Conservation (phyloP, 2,888 invertebrate species). For the Pheosia tremula region DNA sequence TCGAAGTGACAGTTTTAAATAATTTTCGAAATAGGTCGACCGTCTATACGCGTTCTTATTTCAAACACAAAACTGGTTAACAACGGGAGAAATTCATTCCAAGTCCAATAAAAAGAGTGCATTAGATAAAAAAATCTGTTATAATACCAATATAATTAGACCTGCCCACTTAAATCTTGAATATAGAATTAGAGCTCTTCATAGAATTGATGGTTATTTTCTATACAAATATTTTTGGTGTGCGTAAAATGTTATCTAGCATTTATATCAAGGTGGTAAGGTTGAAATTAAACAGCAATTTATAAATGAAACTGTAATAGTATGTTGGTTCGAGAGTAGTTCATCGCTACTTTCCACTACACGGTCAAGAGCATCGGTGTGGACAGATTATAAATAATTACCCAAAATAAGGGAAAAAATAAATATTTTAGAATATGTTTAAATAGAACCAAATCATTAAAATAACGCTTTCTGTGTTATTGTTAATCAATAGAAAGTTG, state of each 20-base stretch:
- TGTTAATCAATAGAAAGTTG: no score
- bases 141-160: constrained; percentile 31
- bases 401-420: constrained; percentile 2
- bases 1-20: neutral
- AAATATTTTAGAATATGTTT: neutral
- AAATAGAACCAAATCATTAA: neutral
- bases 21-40: neutral
- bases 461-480: no score
- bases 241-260: constrained; percentile 8
- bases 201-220: constrained; percentile 20
- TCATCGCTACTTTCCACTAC: constrained; percentile 73
- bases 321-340: constrained; percentile 47
- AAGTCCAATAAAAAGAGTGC: constrained; percentile 45
- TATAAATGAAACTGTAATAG: constrained; percentile 15
- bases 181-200: constrained; percentile 29
- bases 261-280: constrained; percentile 18
- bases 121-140: constrained; percentile 43
- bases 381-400: constrained; percentile 45
- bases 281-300: constrained; percentile 29
- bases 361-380: constrained; percentile 76
- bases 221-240: constrained; percentile 5
- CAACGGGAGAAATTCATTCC: constrained; percentile 40
- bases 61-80: constrained; percentile 20
- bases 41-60: neutral
- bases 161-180: constrained; percentile 10